Evolutionary conservation across 2,888 invertebrate genomes (phyloP).

Genomic region (Rotaria magnacalcarata): DNA sequence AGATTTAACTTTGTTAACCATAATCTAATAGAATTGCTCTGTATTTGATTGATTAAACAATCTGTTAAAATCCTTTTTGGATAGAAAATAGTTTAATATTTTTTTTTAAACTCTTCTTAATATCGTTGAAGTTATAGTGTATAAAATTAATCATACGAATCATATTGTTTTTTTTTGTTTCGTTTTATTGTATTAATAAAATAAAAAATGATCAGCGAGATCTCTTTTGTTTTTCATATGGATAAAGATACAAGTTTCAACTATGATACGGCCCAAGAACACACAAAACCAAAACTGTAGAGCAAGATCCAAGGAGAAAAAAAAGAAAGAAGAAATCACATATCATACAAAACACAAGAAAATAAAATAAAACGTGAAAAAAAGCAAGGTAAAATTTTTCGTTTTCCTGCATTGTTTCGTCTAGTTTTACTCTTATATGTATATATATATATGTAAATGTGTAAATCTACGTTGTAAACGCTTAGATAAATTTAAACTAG

Average conservation of each 20-base stretch:
- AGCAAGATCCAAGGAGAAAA: background rate
- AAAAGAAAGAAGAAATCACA: background rate
- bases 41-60: no score
- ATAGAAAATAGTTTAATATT: no score
- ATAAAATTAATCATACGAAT: no score
- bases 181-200: no score
- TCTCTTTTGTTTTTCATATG: background rate
- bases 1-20: no score
- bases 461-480: background rate
- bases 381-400: background rate
- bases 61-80: no score
- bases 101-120: no score
- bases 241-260: background rate
- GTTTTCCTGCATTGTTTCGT: background rate
- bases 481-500: background rate
- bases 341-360: background rate
- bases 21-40: no score
- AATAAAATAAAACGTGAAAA: constrained; percentile 12
- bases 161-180: no score
- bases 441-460: no score
- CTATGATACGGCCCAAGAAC: background rate
- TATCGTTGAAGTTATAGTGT: no score
- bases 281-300: background rate
- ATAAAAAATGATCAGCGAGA: no score
- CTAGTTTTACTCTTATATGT: background rate